A percentile compares a stretch with the other conserved stretches of the same genome.
Evolutionary conservation across 2,888 invertebrate genomes (phyloP).

Genomic region (Lochmaea capreae): DNA sequence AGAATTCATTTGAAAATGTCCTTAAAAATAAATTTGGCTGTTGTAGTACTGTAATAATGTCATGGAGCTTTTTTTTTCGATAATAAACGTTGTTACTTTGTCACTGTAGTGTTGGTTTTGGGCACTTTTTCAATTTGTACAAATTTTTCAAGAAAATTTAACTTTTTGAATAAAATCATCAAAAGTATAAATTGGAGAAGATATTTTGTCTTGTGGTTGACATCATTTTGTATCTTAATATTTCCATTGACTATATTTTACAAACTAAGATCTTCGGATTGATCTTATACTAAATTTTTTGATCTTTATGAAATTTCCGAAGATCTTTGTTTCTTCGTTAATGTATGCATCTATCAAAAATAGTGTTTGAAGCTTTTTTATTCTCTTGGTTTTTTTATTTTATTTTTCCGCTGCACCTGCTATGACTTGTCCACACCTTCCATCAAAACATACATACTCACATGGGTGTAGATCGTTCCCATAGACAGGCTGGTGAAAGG

Average conservation of each 20-base stretch:
- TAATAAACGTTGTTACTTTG: slow-evolving; percentile 38
- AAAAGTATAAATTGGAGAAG: slow-evolving; percentile 22
- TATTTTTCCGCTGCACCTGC: slow-evolving; percentile 29
- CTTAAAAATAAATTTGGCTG: background rate
- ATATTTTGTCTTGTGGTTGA: slow-evolving; percentile 17
- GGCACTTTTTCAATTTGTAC: slow-evolving; percentile 38
- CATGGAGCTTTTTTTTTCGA: background rate
- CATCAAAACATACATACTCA: background rate
- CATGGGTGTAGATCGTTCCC: slow-evolving; percentile 80
- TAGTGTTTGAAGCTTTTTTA: slow-evolving; percentile 18
- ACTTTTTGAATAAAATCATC: background rate
- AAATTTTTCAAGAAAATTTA: background rate
- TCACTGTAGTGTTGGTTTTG: slow-evolving; percentile 45
- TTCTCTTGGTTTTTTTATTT: slow-evolving; percentile 28
- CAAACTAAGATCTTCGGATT: slow-evolving; percentile 9
- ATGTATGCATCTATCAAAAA: background rate
- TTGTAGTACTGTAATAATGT: background rate
- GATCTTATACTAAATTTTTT: background rate
- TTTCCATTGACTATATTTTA: background rate
- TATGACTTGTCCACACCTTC: slow-evolving; percentile 11
- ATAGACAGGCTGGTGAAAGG: slow-evolving; percentile 97
- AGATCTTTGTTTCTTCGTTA: background rate
- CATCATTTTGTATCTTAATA: slow-evolving; percentile 10
- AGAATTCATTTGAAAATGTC: no score
- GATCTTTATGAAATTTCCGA: background rate